phyloP scores from a whole-genome alignment of 2,888 invertebrate species.

The Caenorhabditis sp. region DNA sequence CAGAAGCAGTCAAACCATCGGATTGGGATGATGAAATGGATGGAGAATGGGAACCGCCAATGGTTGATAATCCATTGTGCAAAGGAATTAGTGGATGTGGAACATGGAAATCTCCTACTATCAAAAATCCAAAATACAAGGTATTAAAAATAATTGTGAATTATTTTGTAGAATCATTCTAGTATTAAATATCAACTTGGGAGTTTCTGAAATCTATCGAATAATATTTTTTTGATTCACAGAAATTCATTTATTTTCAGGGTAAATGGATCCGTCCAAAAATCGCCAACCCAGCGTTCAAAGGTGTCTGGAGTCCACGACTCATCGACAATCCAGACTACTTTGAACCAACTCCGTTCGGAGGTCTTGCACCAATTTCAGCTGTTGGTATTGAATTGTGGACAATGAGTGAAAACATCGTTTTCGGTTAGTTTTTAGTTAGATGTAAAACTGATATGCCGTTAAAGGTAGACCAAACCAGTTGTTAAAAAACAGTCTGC shows the following conservation, averaged over 20 bases:
- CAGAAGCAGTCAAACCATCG: constrained; percentile 84
- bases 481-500: too few species aligned
- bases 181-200: background rate
- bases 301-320: constrained; percentile 76
- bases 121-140: constrained; percentile 75
- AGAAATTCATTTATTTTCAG: constrained; percentile 72
- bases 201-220: background rate
- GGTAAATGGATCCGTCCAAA: constrained; percentile 88
- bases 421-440: constrained; percentile 80
- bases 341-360: constrained; percentile 86
- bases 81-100: constrained; percentile 86
- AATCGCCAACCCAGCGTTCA: constrained; percentile 75
- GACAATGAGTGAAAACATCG: constrained; percentile 93
- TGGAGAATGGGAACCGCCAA: constrained; percentile 95
- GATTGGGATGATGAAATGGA: constrained; percentile 99
- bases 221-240: too few species aligned
- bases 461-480: too few species aligned
- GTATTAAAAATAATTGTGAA: constrained; percentile 54
- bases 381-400: constrained; percentile 96
- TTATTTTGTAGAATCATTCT: background rate
- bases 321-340: constrained; percentile 89
- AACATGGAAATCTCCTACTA: constrained; percentile 80
- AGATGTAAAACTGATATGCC: too few species aligned
- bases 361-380: constrained; percentile 57
- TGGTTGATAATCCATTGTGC: constrained; percentile 50